Evolutionary conservation across 2,888 invertebrate species (phyloP).

Genomic region (Sturmia bella): DNA sequence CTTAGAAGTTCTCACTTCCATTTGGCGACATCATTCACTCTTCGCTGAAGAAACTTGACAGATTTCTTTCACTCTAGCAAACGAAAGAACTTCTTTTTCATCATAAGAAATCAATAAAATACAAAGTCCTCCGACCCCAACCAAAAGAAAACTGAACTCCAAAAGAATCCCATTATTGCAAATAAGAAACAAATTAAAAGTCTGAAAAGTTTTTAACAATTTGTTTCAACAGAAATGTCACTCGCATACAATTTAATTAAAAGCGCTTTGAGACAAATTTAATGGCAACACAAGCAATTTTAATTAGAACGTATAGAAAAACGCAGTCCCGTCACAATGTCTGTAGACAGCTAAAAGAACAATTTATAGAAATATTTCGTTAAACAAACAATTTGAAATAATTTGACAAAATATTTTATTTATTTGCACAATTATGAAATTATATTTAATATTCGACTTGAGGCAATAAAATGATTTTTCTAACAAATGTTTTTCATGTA

Average conservation of each 20-base stretch:
- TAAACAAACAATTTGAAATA: slow-evolving; percentile 49
- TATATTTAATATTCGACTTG: slow-evolving; percentile 32
- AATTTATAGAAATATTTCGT: slow-evolving; percentile 9
- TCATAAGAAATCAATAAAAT: not conserved
- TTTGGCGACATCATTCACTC: no score
- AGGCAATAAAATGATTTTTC: slow-evolving; percentile 35
- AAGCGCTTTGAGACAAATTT: slow-evolving; percentile 48
- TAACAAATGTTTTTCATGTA: not conserved
- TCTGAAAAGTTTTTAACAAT: slow-evolving; percentile 45
- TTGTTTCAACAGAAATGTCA: slow-evolving; percentile 42
- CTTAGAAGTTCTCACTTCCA: no score
- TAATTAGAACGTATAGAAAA: slow-evolving; percentile 36
- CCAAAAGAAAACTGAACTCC: not conserved
- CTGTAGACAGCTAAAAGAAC: slow-evolving; percentile 14
- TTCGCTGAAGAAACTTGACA: not conserved
- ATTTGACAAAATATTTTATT: slow-evolving; percentile 68
- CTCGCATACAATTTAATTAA: slow-evolving; percentile 48
- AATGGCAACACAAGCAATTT: slow-evolving; percentile 53
- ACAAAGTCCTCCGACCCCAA: not conserved
- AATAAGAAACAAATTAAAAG: slow-evolving; percentile 14
- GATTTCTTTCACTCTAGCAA: not conserved
- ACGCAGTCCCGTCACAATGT: not conserved
- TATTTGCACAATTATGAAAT: slow-evolving; percentile 53
- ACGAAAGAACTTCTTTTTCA: not conserved
- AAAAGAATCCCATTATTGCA: slow-evolving; percentile 26